A percentile compares a stretch with the other conserved stretches of the same genome.
These are phyloP conservation scores for Pachycephala philippinensis DNA, from an alignment of 2,113 vertebrate species.

Conservation along the genomic window DNA sequence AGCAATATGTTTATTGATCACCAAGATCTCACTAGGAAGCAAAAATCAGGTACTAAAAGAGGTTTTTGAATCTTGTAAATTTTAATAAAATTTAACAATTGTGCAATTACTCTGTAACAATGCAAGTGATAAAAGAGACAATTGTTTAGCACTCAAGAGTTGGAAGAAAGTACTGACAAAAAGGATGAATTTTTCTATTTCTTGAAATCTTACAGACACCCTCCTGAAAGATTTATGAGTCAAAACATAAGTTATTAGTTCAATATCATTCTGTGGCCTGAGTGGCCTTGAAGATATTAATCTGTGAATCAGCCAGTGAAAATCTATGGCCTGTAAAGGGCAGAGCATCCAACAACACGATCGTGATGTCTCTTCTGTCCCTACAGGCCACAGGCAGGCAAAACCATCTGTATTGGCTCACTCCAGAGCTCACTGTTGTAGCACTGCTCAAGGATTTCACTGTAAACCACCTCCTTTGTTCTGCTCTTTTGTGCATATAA, in stretches of 20 bases:
- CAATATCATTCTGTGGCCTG: neutral
- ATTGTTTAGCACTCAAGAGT: neutral
- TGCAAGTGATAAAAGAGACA: neutral
- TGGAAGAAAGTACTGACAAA: neutral
- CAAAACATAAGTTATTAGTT: neutral
- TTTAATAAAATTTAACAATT: neutral
- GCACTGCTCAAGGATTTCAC: neutral
- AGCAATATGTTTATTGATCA: neutral
- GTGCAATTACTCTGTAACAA: neutral
- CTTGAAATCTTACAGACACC: neutral
- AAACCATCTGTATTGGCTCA: neutral
- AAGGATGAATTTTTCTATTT: neutral
- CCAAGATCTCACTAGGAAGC: neutral
- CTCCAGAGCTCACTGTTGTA: neutral
- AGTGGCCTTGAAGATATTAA: slow-evolving; percentile 17
- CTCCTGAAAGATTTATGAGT: neutral
- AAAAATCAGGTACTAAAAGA: neutral
- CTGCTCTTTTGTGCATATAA: neutral
- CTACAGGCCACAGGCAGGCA: neutral
- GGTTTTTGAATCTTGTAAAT: neutral
- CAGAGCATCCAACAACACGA: accelerated
- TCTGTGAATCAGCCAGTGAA: neutral
- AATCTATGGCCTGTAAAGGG: slow-evolving; percentile 6
- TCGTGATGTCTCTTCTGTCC: neutral
- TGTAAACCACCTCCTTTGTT: neutral